These are phyloP conservation scores for Semotilus atromaculatus DNA, from an alignment of 2,797 vertebrate species.

Conservation along the genomic window DNA sequence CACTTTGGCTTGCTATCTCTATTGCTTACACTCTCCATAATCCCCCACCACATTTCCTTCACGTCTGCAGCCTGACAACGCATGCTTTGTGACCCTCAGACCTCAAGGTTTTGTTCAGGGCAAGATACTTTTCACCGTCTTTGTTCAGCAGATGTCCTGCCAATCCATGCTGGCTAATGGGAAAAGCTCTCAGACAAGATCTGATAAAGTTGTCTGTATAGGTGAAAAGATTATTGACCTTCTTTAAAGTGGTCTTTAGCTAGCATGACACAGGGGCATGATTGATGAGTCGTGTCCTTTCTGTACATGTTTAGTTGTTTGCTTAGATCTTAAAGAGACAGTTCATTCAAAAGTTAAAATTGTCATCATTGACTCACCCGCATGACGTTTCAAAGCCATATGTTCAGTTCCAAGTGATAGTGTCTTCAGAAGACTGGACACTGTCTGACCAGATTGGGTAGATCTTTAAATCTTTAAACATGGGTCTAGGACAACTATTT, in stretches of 20 bases:
- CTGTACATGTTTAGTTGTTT: constrained; percentile 73
- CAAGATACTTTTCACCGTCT: constrained; percentile 77
- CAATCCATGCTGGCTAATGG: constrained; percentile 91
- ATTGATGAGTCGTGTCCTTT: constrained; percentile 92
- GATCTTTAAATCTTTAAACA: not conserved
- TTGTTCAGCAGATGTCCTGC: constrained; percentile 89
- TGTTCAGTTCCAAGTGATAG: not conserved
- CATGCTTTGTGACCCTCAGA: constrained; percentile 92
- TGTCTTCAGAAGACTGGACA: not conserved
- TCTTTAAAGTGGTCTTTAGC: constrained; percentile 89
- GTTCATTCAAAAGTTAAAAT: not conserved
- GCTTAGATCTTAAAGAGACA: constrained; percentile 79
- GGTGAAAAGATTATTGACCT: constrained; percentile 99
- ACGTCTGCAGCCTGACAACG: constrained; percentile 79
- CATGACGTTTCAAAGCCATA: not conserved
- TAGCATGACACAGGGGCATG: constrained; percentile 86
- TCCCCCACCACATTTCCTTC: constrained; percentile 5
- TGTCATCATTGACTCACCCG: not conserved
- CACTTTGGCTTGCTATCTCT: constrained; percentile 4
- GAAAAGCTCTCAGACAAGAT: constrained; percentile 86
- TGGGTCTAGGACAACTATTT: not conserved
- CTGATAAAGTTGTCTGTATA: constrained; percentile 95
- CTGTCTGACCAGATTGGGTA: not conserved
- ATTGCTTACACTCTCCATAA: constrained; percentile 14
- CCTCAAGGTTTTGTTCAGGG: constrained; percentile 83